Evolutionary conservation across 2,797 vertebrate genomes (phyloP), one percentile per base, ranked within the genome.

Genomic region (Otolemur crassicaudatus): DNA sequence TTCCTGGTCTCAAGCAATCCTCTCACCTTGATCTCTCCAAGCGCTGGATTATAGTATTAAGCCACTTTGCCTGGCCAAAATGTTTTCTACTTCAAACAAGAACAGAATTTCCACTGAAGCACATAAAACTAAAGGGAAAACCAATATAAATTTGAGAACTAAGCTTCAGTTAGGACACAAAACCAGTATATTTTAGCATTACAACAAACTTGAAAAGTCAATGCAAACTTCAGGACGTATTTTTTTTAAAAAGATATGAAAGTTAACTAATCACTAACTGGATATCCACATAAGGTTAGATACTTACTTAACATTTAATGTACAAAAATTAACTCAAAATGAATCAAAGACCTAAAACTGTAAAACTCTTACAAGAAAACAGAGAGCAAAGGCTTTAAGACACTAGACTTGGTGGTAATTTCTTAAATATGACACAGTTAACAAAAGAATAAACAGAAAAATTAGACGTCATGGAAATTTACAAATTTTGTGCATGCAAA

Each of bases 11-110:
- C 46, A 49, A 49, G 46, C 46, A 49, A 49, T 49, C 46, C 46
- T 49, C 46, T 49, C 46, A 49, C 46, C 46, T 49, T 49, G 46
- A 13, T 49, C 46, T 49, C 46, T 49, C 46, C 46, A 49, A 49
- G 46, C 13, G 10, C 46, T 49, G 46, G 12, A 49, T 49, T 49
- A 49, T 13, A 49, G 46, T 12, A 49, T 49, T 49, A 49, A 49
- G 46, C 12, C 46, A 49, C 46, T 49, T 2, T 49, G 46, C 46
- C 11, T 49, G 46, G 46, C 46, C 46, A 65, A 83, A 70, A 73
- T 29, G 76, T 94, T 23, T 67, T 12, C 25, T 95, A 77, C 63
- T 79, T 96, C 89, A 92, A 67, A 46, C 56, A 90, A 95, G 12
- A 93, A 40, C 46, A 80, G 37, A 94, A 88, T 87, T 95, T 75